Percentiles rank a stretch among this genome's conserved stretches.
Evolutionary conservation across 2,113 vertebrate species (phyloP).

Genomic region (Daboia siamensis): DNA sequence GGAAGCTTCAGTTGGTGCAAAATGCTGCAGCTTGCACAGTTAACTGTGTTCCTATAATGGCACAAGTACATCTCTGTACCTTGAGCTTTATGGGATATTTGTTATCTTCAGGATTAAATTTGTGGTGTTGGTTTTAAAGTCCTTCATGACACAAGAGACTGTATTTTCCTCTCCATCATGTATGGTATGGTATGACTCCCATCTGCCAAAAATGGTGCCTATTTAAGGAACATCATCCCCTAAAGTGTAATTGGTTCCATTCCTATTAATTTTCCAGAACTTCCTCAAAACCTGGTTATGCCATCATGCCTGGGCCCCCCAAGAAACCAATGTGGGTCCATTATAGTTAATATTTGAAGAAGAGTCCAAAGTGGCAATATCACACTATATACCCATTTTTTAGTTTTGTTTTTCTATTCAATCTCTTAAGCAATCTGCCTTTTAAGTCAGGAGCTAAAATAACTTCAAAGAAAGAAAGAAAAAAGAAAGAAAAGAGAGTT

Average conservation of each 20-base stretch:
- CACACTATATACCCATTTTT: constrained; percentile 42
- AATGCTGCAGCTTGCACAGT: not conserved
- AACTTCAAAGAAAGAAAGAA: constrained; percentile 22
- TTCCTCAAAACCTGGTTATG: not conserved
- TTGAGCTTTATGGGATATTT: not conserved
- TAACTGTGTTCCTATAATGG: not conserved
- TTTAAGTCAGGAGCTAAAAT: constrained; percentile 39
- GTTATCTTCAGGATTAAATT: not conserved
- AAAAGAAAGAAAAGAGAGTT: constrained; percentile 14
- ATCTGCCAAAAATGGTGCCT: not conserved
- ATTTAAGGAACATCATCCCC: not conserved
- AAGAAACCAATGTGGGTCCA: not conserved
- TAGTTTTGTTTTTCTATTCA: constrained; percentile 23
- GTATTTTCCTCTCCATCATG: not conserved
- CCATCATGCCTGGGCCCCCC: not conserved
- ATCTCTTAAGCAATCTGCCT: constrained; percentile 37
- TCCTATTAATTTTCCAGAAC: not conserved
- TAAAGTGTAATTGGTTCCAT: not conserved
- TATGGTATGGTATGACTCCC: not conserved
- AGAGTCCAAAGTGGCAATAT: constrained; percentile 15
- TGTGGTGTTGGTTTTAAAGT: not conserved
- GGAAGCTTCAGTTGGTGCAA: not conserved
- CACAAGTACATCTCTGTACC: not conserved
- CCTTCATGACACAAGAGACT: not conserved
- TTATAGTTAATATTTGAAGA: not conserved